A percentile compares a stretch with the other conserved stretches of the same genome.
Conservation (phyloP, 2,113 vertebrate species). For the Tragulus kanchil region DNA sequence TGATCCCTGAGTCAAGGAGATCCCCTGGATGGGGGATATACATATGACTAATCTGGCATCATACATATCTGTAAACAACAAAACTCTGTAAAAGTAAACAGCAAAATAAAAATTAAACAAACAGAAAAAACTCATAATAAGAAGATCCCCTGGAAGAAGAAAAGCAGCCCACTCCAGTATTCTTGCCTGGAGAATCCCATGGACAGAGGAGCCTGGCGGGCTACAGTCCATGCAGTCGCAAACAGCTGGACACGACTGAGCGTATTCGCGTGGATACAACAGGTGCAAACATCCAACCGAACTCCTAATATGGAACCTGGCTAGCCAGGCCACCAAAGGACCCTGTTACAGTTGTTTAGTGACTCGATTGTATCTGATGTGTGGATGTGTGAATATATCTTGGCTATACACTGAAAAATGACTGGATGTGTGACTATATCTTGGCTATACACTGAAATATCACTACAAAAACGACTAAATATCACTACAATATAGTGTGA, state of each 20-base stretch:
- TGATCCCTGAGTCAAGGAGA: too few relatives aligned
- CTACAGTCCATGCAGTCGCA: background rate
- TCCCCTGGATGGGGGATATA: too few relatives aligned
- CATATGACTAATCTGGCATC: too few relatives aligned
- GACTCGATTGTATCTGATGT: too few relatives aligned
- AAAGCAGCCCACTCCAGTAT: background rate
- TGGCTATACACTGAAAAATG: too few relatives aligned
- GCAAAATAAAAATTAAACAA: too few relatives aligned
- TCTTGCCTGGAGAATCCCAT: background rate
- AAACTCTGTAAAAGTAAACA: too few relatives aligned
- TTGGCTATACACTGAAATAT: background rate
- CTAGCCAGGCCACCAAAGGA: background rate
- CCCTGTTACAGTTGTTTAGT: background rate
- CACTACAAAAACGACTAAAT: background rate
- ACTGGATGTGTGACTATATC: too few relatives aligned
- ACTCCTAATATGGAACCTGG: background rate
- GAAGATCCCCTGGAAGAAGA: background rate
- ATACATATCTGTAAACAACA: too few relatives aligned
- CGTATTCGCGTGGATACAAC: background rate
- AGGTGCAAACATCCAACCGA: background rate
- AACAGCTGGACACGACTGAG: background rate
- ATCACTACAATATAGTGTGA: background rate
- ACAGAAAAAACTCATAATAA: too few relatives aligned
- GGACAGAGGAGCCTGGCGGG: background rate
- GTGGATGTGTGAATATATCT: too few relatives aligned